Evolutionary conservation across 1,140 invertebrate species (phyloP).

Genomic region (Drosophila virilis): DNA sequence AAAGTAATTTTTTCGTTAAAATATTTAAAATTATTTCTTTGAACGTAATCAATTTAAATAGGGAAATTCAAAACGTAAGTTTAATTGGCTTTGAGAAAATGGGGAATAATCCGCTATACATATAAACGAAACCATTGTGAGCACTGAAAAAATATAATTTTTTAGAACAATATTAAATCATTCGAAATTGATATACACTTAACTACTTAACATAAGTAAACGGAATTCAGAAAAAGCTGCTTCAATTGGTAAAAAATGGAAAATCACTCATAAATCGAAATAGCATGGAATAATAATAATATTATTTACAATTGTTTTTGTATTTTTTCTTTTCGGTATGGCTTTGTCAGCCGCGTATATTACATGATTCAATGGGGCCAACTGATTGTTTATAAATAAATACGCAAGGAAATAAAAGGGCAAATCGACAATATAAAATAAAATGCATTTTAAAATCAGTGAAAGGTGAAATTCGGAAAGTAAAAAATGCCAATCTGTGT

Average conservation of each 20-base stretch:
- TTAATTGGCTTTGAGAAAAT: too few species aligned
- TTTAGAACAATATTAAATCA: too few species aligned
- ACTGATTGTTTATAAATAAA: conserved; percentile 75
- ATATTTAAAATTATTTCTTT: too few species aligned
- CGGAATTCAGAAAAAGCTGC: not conserved
- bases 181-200: too few species aligned
- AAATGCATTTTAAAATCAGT: conserved; percentile 33
- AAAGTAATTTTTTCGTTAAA: too few species aligned
- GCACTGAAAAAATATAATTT: too few species aligned
- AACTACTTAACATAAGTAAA: not conserved
- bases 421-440: conserved; percentile 35
- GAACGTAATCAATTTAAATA: too few species aligned
- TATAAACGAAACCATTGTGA: too few species aligned
- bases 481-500: conserved; percentile 32
- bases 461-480: conserved; percentile 10
- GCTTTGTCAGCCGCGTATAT: conserved; percentile 29
- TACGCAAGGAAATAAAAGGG: conserved; percentile 40
- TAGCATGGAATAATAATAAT: conserved; percentile 11
- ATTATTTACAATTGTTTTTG: conserved; percentile 3
- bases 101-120: too few species aligned
- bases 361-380: conserved; percentile 59
- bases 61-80: too few species aligned
- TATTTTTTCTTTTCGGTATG: not conserved
- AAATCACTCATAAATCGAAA: conserved; percentile 9
- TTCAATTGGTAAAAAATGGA: not conserved